These are phyloP conservation scores for Acleris emargana DNA, from an alignment of 2,888 invertebrate genomes.

Conservation along the genomic window DNA sequence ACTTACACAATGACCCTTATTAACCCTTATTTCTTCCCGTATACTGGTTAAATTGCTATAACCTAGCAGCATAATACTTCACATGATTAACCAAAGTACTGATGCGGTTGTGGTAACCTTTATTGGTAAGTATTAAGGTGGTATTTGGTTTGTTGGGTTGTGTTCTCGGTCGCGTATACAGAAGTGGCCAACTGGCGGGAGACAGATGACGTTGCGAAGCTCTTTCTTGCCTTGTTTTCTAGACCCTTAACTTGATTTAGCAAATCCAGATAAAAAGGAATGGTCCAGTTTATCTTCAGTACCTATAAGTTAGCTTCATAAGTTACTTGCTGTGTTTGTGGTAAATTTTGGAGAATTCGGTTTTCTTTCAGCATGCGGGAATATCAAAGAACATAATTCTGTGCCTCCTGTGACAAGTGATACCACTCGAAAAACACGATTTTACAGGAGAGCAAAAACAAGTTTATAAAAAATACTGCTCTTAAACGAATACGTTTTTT, in stretches of 20 bases:
- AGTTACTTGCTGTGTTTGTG: too few relatives aligned
- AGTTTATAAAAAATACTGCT: too few relatives aligned
- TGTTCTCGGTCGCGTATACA: slow-evolving; percentile 45
- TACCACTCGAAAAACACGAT: too few relatives aligned
- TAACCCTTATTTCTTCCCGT: slow-evolving; percentile 33
- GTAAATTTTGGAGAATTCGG: too few relatives aligned
- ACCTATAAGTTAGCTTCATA: too few relatives aligned
- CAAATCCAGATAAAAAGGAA: slow-evolving; percentile 20
- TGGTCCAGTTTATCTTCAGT: slow-evolving; percentile 9
- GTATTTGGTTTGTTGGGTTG: slow-evolving; percentile 41
- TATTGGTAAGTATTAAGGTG: slow-evolving; percentile 42
- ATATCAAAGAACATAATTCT: too few relatives aligned
- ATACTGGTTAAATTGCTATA: background rate
- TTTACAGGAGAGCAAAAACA: too few relatives aligned
- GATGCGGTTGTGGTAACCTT: slow-evolving; percentile 37
- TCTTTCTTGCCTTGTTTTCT: slow-evolving; percentile 71
- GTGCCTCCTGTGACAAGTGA: too few relatives aligned
- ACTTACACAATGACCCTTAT: slow-evolving; percentile 26
- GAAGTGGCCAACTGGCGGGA: slow-evolving; percentile 59
- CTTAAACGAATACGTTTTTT: too few relatives aligned
- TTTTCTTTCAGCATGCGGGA: too few relatives aligned
- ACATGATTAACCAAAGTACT: slow-evolving; percentile 20
- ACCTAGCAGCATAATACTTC: background rate
- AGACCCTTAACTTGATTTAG: slow-evolving; percentile 70
- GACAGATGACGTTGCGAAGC: slow-evolving; percentile 69